Evolutionary conservation across 2,113 vertebrate species (phyloP).

Genomic region (Pollachius pollachius): DNA sequence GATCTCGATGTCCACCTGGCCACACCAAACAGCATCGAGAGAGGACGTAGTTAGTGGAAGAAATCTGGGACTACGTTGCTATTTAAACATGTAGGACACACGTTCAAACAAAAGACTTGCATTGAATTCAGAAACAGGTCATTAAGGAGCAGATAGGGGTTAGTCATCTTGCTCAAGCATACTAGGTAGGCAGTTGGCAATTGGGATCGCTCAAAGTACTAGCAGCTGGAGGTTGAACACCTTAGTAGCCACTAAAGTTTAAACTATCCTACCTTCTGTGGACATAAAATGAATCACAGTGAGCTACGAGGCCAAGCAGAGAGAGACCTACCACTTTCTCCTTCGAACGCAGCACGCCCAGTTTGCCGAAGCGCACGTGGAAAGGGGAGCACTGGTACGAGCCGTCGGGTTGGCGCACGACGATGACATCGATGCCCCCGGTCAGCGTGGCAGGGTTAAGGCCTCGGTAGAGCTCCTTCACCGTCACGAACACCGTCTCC

Average conservation of each 20-base stretch:
- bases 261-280: no score
- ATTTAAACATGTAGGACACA: background rate
- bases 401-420: conserved; percentile 87
- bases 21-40: background rate
- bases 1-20: conserved; percentile 93
- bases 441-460: conserved; percentile 90
- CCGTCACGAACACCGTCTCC: conserved; percentile 82
- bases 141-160: background rate
- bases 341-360: conserved; percentile 87
- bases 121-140: no score
- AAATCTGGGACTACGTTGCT: no score
- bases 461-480: conserved; percentile 88
- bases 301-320: background rate
- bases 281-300: background rate
- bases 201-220: no score
- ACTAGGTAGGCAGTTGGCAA: no score
- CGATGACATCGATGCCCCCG: conserved; percentile 88
- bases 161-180: no score
- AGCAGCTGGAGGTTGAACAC: no score
- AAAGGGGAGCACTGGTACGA: conserved; percentile 92
- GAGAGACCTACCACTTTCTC: conserved; percentile 89
- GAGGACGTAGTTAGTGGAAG: no score
- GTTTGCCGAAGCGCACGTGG: conserved; percentile 92
- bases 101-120: background rate
- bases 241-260: no score